Evolutionary conservation across 2,888 invertebrate species (phyloP).

Genomic region (Apamea anceps): DNA sequence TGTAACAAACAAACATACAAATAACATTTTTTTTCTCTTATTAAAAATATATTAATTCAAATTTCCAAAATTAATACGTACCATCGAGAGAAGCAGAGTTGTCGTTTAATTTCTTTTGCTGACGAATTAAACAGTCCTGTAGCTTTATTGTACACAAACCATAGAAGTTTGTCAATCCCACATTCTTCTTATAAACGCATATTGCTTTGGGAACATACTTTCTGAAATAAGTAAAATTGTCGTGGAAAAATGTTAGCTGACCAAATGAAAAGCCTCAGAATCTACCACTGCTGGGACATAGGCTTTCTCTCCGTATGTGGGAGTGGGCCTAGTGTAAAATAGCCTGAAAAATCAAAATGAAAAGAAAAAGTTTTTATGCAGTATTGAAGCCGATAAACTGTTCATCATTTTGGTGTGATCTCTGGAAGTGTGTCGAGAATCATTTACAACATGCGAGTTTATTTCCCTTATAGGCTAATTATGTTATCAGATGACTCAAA

Average conservation of each 20-base stretch:
- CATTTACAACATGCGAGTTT: too few relatives aligned
- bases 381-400: too few relatives aligned
- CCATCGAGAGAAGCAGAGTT: neutral
- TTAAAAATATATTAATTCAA: neutral
- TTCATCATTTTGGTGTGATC: too few relatives aligned
- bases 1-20: neutral
- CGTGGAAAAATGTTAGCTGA: neutral
- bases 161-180: constrained; percentile 38
- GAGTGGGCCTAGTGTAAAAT: neutral
- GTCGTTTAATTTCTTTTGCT: neutral
- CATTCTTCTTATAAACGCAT: constrained; percentile 32
- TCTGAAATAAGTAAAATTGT: constrained; percentile 37
- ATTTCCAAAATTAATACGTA: constrained; percentile 16
- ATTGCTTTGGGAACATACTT: neutral
- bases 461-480: too few relatives aligned
- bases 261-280: neutral
- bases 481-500: too few relatives aligned
- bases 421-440: too few relatives aligned
- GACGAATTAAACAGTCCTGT: constrained; percentile 28
- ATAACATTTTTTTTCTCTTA: neutral
- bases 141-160: constrained; percentile 42
- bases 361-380: too few relatives aligned
- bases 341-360: too few relatives aligned
- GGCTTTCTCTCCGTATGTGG: too few relatives aligned
- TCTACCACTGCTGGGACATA: neutral